A percentile compares a stretch with the other conserved stretches of the same genome.
Conservation (phyloP, 2,888 invertebrate species). For the Heliconius aoede region DNA sequence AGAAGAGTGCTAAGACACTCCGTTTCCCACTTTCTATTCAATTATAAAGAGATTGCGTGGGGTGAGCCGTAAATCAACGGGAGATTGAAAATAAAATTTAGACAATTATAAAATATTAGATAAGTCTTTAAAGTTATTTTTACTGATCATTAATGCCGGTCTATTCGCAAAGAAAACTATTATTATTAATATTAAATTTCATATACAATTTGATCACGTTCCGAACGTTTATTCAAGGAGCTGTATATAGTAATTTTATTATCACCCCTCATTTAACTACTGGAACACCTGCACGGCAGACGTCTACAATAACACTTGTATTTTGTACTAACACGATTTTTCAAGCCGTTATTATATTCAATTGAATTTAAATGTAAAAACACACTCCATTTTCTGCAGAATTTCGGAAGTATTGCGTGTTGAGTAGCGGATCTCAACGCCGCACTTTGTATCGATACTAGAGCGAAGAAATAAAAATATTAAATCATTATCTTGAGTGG, state of each 20-base stretch:
- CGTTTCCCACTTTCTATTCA: no score
- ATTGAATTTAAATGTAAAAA: neutral
- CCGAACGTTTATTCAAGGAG: neutral
- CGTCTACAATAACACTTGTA: slow-evolving; percentile 21
- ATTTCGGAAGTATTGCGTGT: no score
- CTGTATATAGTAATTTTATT: slow-evolving; percentile 10
- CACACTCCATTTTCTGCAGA: no score
- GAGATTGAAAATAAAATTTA: no score
- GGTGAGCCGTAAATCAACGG: no score
- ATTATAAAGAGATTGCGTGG: no score
- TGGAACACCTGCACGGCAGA: slow-evolving; percentile 19
- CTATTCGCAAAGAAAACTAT: neutral
- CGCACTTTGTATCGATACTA: no score
- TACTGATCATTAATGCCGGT: neutral
- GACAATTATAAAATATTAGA: no score
- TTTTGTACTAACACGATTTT: slow-evolving; percentile 5
- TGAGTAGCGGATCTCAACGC: no score
- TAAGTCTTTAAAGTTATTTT: neutral
- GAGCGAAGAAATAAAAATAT: no score
- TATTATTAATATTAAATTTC: neutral
- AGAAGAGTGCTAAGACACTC: no score
- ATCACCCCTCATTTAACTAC: slow-evolving; percentile 12
- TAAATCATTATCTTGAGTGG: no score
- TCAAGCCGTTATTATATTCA: neutral
- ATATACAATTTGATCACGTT: neutral